Conservation (phyloP, 2,888 invertebrate species). For the Hydroisotoma schaefferi region DNA sequence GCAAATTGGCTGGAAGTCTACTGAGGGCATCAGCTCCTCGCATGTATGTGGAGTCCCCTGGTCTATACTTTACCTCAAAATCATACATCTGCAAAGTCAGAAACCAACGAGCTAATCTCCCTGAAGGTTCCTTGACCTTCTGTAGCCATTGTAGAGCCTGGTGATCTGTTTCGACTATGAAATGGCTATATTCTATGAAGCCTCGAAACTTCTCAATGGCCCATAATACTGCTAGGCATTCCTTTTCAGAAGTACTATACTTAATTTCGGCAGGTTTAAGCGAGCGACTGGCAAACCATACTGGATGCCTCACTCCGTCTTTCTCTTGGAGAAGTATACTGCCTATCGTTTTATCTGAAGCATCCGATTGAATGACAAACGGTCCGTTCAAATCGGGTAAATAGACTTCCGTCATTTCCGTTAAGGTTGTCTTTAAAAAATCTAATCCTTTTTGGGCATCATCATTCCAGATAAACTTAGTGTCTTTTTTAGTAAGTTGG, state of each 20-base stretch:
- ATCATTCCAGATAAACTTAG: constrained; percentile 16
- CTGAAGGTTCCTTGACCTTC: constrained; percentile 31
- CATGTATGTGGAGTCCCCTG: constrained; percentile 16
- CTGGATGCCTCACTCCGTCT: constrained; percentile 24
- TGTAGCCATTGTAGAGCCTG: constrained; percentile 31
- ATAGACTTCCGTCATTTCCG: constrained; percentile 37
- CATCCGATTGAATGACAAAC: constrained; percentile 47
- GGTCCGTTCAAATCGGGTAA: constrained; percentile 41
- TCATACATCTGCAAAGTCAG: constrained; percentile 32
- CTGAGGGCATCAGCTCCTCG: constrained; percentile 15
- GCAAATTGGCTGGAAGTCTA: not conserved
- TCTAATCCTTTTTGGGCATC: constrained; percentile 19
- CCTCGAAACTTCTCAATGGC: constrained; percentile 43
- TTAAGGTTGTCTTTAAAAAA: constrained; percentile 10
- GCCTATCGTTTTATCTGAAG: constrained; percentile 41
- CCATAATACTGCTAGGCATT: constrained; percentile 42
- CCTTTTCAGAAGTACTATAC: constrained; percentile 36
- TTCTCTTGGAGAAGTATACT: constrained; percentile 47
- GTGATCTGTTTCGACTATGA: constrained; percentile 47
- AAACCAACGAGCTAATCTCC: constrained; percentile 36
- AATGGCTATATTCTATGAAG: constrained; percentile 42
- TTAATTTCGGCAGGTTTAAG: constrained; percentile 40
- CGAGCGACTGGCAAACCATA: constrained; percentile 44
- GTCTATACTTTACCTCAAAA: constrained; percentile 24
- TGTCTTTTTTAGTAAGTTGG: constrained; percentile 25